phyloP scores from a whole-genome alignment of 2,797 vertebrate genomes.

The Gastrophryne carolinensis region DNA sequence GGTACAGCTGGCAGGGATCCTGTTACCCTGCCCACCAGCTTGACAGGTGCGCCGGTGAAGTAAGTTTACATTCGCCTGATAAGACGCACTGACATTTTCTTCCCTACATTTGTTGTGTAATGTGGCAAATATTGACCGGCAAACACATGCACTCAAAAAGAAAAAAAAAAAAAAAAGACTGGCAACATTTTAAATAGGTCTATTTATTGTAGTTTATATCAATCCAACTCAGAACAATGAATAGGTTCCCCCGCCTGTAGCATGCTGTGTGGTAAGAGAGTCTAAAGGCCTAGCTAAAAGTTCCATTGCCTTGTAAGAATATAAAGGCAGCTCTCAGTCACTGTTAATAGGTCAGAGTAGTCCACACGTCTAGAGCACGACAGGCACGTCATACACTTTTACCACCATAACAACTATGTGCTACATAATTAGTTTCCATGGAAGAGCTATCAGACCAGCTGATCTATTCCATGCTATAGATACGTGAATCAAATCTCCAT shows the following conservation, averaged over 20 bases:
- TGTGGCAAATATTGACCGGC: too few relatives aligned
- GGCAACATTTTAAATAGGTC: not conserved
- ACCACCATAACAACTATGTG: constrained; percentile 23
- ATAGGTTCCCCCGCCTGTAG: not conserved
- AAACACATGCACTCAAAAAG: not conserved
- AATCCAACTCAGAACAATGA: constrained; percentile 18
- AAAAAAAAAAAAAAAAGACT: not conserved
- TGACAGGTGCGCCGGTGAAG: too few relatives aligned
- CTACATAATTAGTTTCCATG: constrained; percentile 22
- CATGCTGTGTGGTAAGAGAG: not conserved
- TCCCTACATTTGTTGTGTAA: too few relatives aligned
- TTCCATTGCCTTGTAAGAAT: not conserved
- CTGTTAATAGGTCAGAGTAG: not conserved
- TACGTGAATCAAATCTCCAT: constrained; percentile 33
- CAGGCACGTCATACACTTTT: constrained; percentile 4
- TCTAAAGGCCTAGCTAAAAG: not conserved
- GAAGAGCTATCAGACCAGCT: constrained; percentile 46
- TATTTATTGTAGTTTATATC: constrained; percentile 40
- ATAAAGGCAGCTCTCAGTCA: not conserved
- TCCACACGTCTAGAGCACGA: constrained; percentile 4
- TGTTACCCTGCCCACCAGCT: too few relatives aligned
- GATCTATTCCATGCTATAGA: constrained; percentile 26
- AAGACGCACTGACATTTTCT: too few relatives aligned
- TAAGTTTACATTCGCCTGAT: too few relatives aligned
- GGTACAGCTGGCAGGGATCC: too few relatives aligned